Base-by-base conservation (phyloP, 2,888 invertebrate species). In the Drosophila setosimentum region DNA sequence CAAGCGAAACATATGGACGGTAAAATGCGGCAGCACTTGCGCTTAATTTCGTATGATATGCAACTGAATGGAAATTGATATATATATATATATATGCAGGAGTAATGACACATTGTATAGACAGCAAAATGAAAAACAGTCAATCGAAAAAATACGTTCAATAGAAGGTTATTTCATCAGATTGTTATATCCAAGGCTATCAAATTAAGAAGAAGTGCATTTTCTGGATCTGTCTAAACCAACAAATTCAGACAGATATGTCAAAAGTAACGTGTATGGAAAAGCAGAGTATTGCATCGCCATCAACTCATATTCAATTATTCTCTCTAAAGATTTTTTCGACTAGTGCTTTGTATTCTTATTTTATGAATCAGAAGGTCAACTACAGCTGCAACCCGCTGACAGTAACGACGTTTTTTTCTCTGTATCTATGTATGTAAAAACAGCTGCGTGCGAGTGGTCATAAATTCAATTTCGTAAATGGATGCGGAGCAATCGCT, bases 1-100 rank as follows among this genome's bases (percentile, higher is more conserved):
- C n/a, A 97, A 37, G 93, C 94, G 97, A 83, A 97, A 97, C 94
- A 97, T 21, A 97, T 97, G 97, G 97, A 97, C 83, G 96, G 96
- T 77, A 95, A 94, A 93, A 86, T 48, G 8, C 27, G 11, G 16
- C 10, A 40, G 10, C 16, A 54, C 8, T 57, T 24, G 1, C 24
- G 33, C 3, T 11, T 11, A 51, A 49, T 45, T 53, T 49, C 60
- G 40, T 33, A 40, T 42, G 10, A 33, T 59, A 54, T 68, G 13
- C 4, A 30, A 11, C 13, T 2, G 27, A 11, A 64, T 78, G 61
- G 66, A 24, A 78, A 32, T n/a, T 58, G 58, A 63, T 66, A 50
- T 16, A 33, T 5, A 8, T 16, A 29, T 53, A 70, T 51, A 59
- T 6, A 24, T 53, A 69, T 51, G 57, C 10, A 33, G 4, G 42